Percentiles rank a stretch among this genome's conserved stretches.
These are phyloP conservation scores for Tipula helvola DNA, from an alignment of 2,888 invertebrate species.

Conservation along the genomic window DNA sequence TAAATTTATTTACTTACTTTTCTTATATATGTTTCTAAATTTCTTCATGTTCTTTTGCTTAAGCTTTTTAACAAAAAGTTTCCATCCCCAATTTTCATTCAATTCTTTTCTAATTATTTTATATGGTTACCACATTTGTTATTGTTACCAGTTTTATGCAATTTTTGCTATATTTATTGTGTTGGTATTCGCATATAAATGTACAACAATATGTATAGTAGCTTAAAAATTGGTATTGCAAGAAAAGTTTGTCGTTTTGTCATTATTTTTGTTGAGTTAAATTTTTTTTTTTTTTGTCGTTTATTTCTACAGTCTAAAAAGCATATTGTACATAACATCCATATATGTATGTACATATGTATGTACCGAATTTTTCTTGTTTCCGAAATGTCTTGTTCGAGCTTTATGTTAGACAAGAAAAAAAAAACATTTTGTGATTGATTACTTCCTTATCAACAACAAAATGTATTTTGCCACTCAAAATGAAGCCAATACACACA, in stretches of 20 bases:
- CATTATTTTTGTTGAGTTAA: background rate
- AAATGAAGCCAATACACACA: too few relatives aligned
- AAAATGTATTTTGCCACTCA: too few relatives aligned
- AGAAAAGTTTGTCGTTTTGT: background rate
- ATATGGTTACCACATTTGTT: background rate
- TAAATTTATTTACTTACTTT: background rate
- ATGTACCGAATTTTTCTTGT: background rate
- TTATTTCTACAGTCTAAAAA: background rate
- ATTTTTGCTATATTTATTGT: background rate
- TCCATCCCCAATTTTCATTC: background rate
- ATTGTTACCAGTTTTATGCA: background rate
- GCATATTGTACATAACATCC: background rate
- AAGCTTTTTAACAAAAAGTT: background rate
- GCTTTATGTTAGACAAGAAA: too few relatives aligned
- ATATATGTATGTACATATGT: too few relatives aligned
- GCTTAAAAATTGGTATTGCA: background rate
- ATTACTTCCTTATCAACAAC: too few relatives aligned
- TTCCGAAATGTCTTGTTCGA: background rate
- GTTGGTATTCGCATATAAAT: background rate
- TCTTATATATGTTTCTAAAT: background rate
- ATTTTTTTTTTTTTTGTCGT: background rate
- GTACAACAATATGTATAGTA: background rate
- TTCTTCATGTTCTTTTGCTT: background rate
- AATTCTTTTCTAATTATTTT: background rate
- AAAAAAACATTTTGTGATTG: too few relatives aligned